Percentiles rank a stretch among this genome's conserved stretches.
Evolutionary conservation across 1,140 invertebrate genomes (phyloP).

Genomic region (Drosophila aff.): DNA sequence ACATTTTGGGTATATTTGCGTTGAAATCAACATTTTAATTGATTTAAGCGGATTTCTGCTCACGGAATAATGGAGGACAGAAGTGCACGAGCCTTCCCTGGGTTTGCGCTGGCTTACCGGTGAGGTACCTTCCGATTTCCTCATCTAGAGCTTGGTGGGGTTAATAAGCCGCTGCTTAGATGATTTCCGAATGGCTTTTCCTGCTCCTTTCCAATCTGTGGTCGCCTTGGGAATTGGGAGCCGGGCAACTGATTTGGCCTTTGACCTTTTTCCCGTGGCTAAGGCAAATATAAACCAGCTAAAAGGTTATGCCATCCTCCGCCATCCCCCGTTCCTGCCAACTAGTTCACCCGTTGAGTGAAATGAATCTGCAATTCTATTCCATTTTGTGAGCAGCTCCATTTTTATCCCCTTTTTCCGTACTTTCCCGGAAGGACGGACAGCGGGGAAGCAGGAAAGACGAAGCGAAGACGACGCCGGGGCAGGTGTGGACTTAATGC

Average conservation of each 20-base stretch:
- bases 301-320: slow-evolving; percentile 53
- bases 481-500: slow-evolving; percentile 70
- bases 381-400: slow-evolving; percentile 59
- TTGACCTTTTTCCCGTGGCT: slow-evolving; percentile 38
- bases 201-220: slow-evolving; percentile 13
- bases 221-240: slow-evolving; percentile 40
- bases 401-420: slow-evolving; percentile 32
- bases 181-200: slow-evolving; percentile 32
- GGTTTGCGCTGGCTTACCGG: neutral
- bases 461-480: slow-evolving; percentile 31
- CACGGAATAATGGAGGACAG: neutral
- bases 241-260: slow-evolving; percentile 22
- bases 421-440: slow-evolving; percentile 13
- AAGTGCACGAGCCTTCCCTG: neutral
- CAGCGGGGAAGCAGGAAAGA: slow-evolving; percentile 24
- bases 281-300: slow-evolving; percentile 54
- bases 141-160: slow-evolving; percentile 6
- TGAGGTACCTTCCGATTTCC: neutral
- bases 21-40: slow-evolving; percentile 48
- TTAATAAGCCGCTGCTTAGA: slow-evolving; percentile 40
- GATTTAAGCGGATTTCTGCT: slow-evolving; percentile 54
- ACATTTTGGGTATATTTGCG: slow-evolving; percentile 26
- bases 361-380: slow-evolving; percentile 82
- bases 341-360: slow-evolving; percentile 53
- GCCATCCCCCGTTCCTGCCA: neutral